Percentiles rank a stretch among this genome's conserved stretches.
Conservation (phyloP, 2,888 invertebrate species). For the Sipha maydis region DNA sequence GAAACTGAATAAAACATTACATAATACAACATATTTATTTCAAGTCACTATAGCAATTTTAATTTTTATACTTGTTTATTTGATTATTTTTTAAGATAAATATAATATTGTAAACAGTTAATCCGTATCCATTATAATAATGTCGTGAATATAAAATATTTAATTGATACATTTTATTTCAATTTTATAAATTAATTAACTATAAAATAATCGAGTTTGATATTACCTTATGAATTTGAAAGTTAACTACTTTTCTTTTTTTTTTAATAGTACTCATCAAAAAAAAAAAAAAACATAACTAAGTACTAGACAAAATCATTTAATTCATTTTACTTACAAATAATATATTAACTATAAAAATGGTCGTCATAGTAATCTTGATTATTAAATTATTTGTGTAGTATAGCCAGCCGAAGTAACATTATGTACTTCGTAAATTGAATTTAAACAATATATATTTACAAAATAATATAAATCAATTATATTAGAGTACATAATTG, state of each 20-base stretch:
- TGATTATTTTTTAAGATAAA: too few relatives aligned
- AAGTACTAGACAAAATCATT: not conserved
- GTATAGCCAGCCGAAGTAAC: not conserved
- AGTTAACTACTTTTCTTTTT: not conserved
- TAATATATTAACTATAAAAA: not conserved
- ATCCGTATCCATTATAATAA: not conserved
- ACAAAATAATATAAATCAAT: not conserved
- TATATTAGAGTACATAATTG: not conserved
- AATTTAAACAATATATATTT: not conserved
- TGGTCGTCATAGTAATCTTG: not conserved
- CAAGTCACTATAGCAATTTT: not conserved
- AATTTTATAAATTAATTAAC: slow-evolving; percentile 10
- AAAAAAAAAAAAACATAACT: not conserved
- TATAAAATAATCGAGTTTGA: not conserved
- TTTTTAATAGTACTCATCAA: not conserved
- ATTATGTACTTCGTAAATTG: not conserved
- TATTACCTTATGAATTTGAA: not conserved
- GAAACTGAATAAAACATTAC: not conserved
- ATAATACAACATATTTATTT: not conserved
- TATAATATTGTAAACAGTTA: too few relatives aligned
- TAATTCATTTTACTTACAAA: not conserved
- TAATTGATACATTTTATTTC: not conserved
- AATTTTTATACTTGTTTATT: not conserved
- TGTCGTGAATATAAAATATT: not conserved
- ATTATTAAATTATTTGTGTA: not conserved